Conservation (phyloP, 2,113 vertebrate genomes). For the Myxocyprinus asiaticus region DNA sequence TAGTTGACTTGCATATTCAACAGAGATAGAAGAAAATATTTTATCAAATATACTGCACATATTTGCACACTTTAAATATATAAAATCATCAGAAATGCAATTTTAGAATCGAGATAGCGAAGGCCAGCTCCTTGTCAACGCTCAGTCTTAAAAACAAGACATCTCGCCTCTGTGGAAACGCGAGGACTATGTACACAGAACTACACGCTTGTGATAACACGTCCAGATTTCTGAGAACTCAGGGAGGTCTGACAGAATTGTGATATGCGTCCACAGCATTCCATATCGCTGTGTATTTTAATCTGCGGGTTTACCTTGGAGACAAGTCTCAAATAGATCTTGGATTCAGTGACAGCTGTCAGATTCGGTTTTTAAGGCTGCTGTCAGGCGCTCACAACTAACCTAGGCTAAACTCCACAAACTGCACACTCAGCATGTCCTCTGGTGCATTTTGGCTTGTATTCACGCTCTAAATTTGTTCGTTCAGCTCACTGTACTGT, state of each 20-base stretch:
- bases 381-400: neutral
- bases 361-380: neutral
- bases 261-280: neutral
- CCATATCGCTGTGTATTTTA: no score
- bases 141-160: neutral
- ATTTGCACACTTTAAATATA: no score
- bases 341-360: constrained; percentile 9
- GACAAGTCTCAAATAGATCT: neutral
- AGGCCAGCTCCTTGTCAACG: neutral
- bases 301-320: neutral
- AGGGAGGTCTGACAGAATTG: neutral
- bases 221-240: neutral
- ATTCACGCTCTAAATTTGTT: neutral
- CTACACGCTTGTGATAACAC: no score
- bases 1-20: no score
- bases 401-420: neutral
- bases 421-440: neutral
- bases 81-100: no score
- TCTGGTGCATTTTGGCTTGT: no score
- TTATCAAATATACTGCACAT: no score
- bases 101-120: no score
- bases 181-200: neutral
- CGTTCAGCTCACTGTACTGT: neutral
- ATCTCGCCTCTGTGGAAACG: neutral
- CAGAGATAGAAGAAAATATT: no score